Base-by-base conservation (phyloP, 2,113 vertebrate genomes). In the Cheirogaleus medius region DNA sequence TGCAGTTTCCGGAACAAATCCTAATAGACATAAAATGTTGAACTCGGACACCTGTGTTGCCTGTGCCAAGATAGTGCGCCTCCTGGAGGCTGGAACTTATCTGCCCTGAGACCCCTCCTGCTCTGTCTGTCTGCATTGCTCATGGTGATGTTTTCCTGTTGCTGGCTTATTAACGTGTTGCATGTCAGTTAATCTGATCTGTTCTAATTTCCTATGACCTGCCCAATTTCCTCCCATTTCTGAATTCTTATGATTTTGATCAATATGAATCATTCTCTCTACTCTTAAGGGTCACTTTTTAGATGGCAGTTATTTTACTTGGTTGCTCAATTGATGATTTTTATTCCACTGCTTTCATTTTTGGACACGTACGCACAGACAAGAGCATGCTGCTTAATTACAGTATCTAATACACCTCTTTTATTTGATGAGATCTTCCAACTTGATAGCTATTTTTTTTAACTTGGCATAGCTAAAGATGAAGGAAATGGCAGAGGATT, bases 361-460 rank as follows among this genome's bases (percentile, higher is more conserved):
- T 95, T 60, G 92, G 94, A 85, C 74, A 39, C 42, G 64, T 84
- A 92, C 87, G 81, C 69, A 54, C 27, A 94, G 85, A 94, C 76
- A 94, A 94, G 77, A 94, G 64, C 96, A 10, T 56, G 69, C 76
- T 93, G 90, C 96, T 98, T 98, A 98, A 88, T 97, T 94, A 86
- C 0, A 88, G 39, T 96, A 93, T 95, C 56, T 60, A 87, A 0
- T 95, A 87, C 54, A 56, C 94, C 97, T 93, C 94, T 98, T 98
- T 97, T 98, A 97, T 92, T 92, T 89, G 80, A 94, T 90, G 88
- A 91, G 88, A 39, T 96, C 66, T 97, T 98, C 96, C 95, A 91
- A 94, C 63, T 97, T 88, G 87, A 64, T 98, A 91, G 89, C 23
- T 97, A 34, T 66, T 97, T 97, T 68, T 95, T 96, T 96, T 73